These are phyloP conservation scores for Pomatostomus ruficeps DNA, from an alignment of 2,113 vertebrate species.

Conservation along the genomic window DNA sequence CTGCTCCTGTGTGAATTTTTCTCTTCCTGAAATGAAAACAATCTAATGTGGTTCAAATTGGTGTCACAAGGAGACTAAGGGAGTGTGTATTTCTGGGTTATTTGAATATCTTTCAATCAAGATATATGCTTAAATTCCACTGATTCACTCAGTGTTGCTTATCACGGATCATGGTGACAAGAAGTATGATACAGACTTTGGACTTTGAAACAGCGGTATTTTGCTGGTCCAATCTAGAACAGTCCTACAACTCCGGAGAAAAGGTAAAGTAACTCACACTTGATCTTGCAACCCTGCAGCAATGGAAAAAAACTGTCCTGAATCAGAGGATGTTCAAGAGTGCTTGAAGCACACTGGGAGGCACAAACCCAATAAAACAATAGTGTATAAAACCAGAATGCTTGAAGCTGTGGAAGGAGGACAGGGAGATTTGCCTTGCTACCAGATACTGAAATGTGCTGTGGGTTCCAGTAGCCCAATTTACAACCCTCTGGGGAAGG, in stretches of 20 bases:
- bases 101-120: background rate
- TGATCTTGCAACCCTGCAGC: conserved; percentile 6
- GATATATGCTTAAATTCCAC: background rate
- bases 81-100: background rate
- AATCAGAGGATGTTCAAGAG: background rate
- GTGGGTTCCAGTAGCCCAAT: background rate
- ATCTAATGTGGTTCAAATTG: background rate
- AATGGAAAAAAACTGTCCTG: background rate
- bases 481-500: background rate
- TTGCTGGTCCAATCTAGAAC: background rate
- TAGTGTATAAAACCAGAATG: background rate
- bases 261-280: background rate
- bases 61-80: background rate
- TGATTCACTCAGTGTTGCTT: background rate
- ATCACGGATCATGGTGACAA: background rate
- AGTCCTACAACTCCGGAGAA: background rate
- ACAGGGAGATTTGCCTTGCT: background rate
- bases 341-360: background rate
- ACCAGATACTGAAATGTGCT: background rate
- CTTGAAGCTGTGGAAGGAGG: background rate
- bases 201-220: background rate
- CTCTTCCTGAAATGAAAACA: background rate
- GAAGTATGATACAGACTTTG: background rate
- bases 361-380: background rate
- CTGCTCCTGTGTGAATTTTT: background rate